A percentile compares a stretch with the other conserved stretches of the same genome.
Evolutionary conservation across 2,113 vertebrate species (phyloP).

Genomic region (Mormyrus iriodes): DNA sequence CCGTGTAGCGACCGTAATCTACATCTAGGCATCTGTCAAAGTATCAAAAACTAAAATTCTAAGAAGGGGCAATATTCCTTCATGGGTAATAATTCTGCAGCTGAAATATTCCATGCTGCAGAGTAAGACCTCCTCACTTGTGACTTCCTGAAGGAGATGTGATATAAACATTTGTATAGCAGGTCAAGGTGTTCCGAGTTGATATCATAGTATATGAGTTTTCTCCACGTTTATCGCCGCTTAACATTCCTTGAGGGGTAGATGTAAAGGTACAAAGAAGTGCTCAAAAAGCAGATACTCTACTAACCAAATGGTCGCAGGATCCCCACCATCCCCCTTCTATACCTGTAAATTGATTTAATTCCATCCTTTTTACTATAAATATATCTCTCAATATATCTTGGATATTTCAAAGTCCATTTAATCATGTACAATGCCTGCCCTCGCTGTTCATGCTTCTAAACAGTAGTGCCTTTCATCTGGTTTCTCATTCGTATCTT

Average conservation of each 20-base stretch:
- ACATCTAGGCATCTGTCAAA: neutral
- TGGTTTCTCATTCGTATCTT: conserved; percentile 4
- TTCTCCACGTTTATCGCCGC: neutral
- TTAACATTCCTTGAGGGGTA: neutral
- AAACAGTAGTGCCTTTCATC: neutral
- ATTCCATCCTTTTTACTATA: neutral
- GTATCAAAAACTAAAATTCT: conserved; percentile 9
- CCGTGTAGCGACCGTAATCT: neutral
- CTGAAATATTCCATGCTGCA: conserved; percentile 8
- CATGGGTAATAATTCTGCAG: conserved; percentile 38
- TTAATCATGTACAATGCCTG: neutral
- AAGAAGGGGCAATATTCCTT: conserved; percentile 14
- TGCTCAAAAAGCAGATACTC: neutral
- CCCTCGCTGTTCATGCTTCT: neutral
- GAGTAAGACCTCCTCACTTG: conserved; percentile 20
- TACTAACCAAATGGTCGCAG: neutral
- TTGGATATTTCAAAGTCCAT: neutral
- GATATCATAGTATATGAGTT: neutral
- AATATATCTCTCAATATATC: neutral
- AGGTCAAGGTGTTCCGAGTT: neutral
- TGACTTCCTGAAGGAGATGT: neutral
- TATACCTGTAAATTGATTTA: neutral
- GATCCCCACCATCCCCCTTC: neutral
- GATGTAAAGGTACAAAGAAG: neutral
- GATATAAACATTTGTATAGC: neutral